Base-by-base conservation (phyloP, 2,797 vertebrate genomes). In the Poecilia velifera region DNA sequence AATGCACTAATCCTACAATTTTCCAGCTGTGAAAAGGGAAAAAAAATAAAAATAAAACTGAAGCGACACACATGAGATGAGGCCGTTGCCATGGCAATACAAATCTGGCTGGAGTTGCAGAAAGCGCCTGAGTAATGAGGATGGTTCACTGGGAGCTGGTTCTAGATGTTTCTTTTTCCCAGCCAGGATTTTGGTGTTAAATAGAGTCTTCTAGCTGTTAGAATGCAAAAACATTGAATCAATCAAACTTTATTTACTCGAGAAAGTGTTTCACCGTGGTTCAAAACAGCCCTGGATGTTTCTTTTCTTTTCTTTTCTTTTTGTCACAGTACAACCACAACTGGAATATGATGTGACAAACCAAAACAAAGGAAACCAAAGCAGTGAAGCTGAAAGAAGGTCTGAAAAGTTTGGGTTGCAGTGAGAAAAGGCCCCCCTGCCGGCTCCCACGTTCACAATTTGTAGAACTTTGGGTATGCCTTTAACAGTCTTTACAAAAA, bases 11-110 rank as follows among this genome's bases (percentile, higher is more conserved):
- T 92, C 89, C 87, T 51, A 46, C 84, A 89, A 90, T 91, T 89
- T 87, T 77, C 78, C 78, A 78, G 89, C 92, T 91, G 91, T 59
- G 82, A 75, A 86, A 72, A 73, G 73, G 84, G 79, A 31, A 34
- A 79, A 53, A 12, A 41, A 9, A 34, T 6, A 18, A 34, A 49
- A 51, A 1, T 4, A 45, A 25, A 13, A 13, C 39, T 25, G 12
- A 71, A 71, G 46, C 43, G 13, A 80, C 62, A 51, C 70, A 70
- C 78, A 72, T 73, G 45, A 75, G 77, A 91, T 90, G 81, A 51
- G 79, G 86, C 78, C 51, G 93, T 94, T 94, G 90, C 90, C 90
- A 93, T 94, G 82, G 94, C 28, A 74, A 95, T 87, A 78, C 74
- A 75, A 84, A 77, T 73, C 34, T 39, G 83, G 89, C 85, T 66